Base-by-base conservation (phyloP, 2,113 vertebrate genomes). In the Chaetodon trifascialis region DNA sequence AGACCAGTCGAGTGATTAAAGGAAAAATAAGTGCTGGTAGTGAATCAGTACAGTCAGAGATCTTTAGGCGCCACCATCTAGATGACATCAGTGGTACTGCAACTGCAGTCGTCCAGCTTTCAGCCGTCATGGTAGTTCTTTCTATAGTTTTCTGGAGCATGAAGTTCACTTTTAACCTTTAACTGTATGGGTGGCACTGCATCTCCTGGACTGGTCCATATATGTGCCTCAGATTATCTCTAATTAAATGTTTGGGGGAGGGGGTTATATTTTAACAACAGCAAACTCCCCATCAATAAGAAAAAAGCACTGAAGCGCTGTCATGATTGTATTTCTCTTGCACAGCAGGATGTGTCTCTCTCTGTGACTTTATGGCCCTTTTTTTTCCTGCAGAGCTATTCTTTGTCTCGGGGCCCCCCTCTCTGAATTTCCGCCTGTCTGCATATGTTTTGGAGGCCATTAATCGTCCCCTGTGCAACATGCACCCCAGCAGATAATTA, bases 401-500 rank as follows among this genome's bases (percentile, higher is more conserved):
- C 88, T 91, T 88, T 87, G 80, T 85, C 66, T 79, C 56, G 10
- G 34, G 3, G 16, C 79, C 60, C 83, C 83, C 58, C 67, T 60
- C 76, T 64, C 84, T 86, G 80, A 69, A 90, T 92, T 94, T 92
- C 86, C 90, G 87, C 85, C 89, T 94, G 95, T 94, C 94, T 91
- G 91, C 93, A 93, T 94, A 89, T 91, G 94, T 93, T 95, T 92
- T 91, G 80, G 88, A 93, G 90, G 88, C 89, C 92, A 95, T 95
- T 95, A 94, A 95, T 95, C 93, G 88, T 93, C 90, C 91, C 82
- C 82, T 85, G 91, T 92, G 86, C 93, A 93, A 93, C 89, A 90
- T 89, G 92, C 93, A 95, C 93, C 94, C 92, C 94, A 93, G 94
- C 90, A 94, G 94, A 95, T 96, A 96, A 96, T 96, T 93, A 94